Evolutionary conservation across 2,888 invertebrate species (phyloP).

Genomic region (Hartigia nigra): DNA sequence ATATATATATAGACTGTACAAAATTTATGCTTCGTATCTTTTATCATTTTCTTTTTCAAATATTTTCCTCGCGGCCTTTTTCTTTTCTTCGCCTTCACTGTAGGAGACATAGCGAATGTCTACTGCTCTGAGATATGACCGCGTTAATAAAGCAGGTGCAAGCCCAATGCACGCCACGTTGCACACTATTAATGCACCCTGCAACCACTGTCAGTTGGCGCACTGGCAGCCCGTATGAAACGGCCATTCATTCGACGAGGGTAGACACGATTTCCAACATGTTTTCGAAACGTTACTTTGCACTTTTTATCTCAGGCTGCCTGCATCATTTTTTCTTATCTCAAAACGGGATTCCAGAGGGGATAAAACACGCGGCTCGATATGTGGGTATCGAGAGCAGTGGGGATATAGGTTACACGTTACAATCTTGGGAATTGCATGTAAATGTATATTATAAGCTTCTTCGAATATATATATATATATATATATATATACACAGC

Average conservation of each 20-base stretch:
- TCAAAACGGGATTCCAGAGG: neutral
- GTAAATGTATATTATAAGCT: neutral
- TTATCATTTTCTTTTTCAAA: neutral
- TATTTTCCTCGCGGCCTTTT: neutral
- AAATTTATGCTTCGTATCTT: neutral
- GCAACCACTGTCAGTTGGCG: neutral
- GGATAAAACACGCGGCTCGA: neutral
- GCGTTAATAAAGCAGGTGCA: conserved; percentile 54
- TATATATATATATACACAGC: neutral
- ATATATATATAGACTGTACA: neutral
- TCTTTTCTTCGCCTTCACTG: neutral
- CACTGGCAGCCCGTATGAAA: neutral
- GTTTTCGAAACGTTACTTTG: neutral
- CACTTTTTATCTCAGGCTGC: neutral
- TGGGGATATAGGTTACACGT: neutral
- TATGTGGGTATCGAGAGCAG: neutral
- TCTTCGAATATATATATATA: neutral
- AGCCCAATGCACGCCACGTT: conserved; percentile 18
- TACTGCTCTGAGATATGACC: conserved; percentile 30
- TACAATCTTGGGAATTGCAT: too few species aligned
- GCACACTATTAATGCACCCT: neutral
- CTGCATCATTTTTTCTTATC: neutral
- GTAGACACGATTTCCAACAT: neutral
- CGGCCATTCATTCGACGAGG: neutral
- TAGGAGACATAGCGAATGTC: neutral